These are phyloP conservation scores for Coboldia fuscipes DNA, from an alignment of 1,140 invertebrate genomes.

Conservation along the genomic window DNA sequence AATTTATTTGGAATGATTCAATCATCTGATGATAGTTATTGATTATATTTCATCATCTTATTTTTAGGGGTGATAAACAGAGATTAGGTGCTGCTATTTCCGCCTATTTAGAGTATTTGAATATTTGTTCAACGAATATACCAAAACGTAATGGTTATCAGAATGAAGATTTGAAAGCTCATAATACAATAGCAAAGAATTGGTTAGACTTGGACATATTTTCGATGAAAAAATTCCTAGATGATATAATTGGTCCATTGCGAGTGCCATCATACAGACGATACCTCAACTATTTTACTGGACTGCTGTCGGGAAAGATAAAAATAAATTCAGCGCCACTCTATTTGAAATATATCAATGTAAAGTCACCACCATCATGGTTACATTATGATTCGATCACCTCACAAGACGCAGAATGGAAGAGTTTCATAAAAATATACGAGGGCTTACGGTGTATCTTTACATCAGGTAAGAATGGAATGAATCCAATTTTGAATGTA, in stretches of 20 bases:
- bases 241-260: slow-evolving; percentile 45
- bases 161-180: slow-evolving; percentile 3
- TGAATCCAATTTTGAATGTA: background rate
- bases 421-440: slow-evolving; percentile 38
- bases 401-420: slow-evolving; percentile 39
- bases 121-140: slow-evolving; percentile 4
- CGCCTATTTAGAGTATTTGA: slow-evolving; percentile 5
- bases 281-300: slow-evolving; percentile 45
- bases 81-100: slow-evolving; percentile 3
- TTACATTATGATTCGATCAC: slow-evolving; percentile 12
- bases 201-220: slow-evolving; percentile 34
- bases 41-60: background rate
- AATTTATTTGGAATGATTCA: background rate
- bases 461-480: slow-evolving; percentile 24
- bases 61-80: slow-evolving; percentile 3
- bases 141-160: slow-evolving; percentile 1
- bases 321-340: slow-evolving; percentile 37
- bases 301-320: slow-evolving; percentile 37
- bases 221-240: slow-evolving; percentile 56
- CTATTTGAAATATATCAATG: slow-evolving; percentile 22
- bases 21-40: background rate
- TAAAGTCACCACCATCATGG: slow-evolving; percentile 5
- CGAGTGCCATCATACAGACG: slow-evolving; percentile 49
- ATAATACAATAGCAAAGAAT: slow-evolving; percentile 4
- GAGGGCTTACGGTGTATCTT: slow-evolving; percentile 51